A percentile compares a stretch with the other conserved stretches of the same genome.
Evolutionary conservation across 1,140 invertebrate species (phyloP).

Genomic region (Drosophila seguyi): DNA sequence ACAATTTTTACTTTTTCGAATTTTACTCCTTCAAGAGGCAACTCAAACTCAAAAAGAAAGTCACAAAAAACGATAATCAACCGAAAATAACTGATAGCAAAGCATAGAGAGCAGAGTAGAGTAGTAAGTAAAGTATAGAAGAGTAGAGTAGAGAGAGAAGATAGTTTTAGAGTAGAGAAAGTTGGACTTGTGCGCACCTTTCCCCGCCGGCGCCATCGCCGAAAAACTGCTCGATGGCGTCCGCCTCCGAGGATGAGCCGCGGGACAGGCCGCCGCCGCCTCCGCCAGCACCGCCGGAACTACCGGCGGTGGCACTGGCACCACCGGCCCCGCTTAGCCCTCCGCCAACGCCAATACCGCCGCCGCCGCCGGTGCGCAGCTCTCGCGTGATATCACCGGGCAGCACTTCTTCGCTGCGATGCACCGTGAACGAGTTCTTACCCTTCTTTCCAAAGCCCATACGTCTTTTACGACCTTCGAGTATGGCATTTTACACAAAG

Average conservation of each 20-base stretch:
- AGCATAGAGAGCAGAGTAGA: slow-evolving; percentile 50
- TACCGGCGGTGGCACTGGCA: slow-evolving; percentile 44
- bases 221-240: slow-evolving; percentile 93
- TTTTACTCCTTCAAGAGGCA: slow-evolving; percentile 45
- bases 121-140: slow-evolving; percentile 35
- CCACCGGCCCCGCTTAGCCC: slow-evolving; percentile 37
- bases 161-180: slow-evolving; percentile 55
- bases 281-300: slow-evolving; percentile 46
- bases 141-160: slow-evolving; percentile 50
- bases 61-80: slow-evolving; percentile 53
- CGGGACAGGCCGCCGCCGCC: slow-evolving; percentile 88
- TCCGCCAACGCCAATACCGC: slow-evolving; percentile 45
- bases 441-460: slow-evolving; percentile 97
- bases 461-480: slow-evolving; percentile 95
- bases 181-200: slow-evolving; percentile 88
- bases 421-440: slow-evolving; percentile 97
- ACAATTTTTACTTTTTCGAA: slow-evolving; percentile 3
- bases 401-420: slow-evolving; percentile 97
- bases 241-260: slow-evolving; percentile 95
- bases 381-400: slow-evolving; percentile 89
- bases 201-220: slow-evolving; percentile 89
- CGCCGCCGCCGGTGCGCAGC: slow-evolving; percentile 58
- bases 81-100: slow-evolving; percentile 59
- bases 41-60: slow-evolving; percentile 60
- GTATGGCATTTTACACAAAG: slow-evolving; percentile 63